phyloP scores from a whole-genome alignment of 2,888 invertebrate species.

The Agriopis aurantiaria region DNA sequence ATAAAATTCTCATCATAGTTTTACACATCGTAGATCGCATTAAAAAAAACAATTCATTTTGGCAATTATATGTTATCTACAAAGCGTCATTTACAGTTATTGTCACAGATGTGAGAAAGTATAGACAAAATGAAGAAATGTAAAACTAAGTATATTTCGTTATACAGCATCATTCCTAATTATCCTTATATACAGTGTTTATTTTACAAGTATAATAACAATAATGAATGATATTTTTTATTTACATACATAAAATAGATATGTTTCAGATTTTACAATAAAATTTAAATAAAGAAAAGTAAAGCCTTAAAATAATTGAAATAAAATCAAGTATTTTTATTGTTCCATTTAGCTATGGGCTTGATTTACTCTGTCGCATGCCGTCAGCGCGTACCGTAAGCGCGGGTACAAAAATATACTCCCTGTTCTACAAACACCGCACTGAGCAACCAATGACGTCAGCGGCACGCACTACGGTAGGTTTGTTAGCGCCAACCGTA shows the following conservation, averaged over 20 bases:
- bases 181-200: conserved; percentile 66
- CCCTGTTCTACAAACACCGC: no score
- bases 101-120: conserved; percentile 84
- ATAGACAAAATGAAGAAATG: conserved; percentile 61
- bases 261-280: conserved; percentile 74
- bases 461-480: no score
- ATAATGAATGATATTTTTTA: conserved; percentile 64
- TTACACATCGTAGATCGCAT: conserved; percentile 34
- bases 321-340: no score
- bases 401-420: no score
- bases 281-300: not conserved
- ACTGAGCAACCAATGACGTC: no score
- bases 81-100: conserved; percentile 85
- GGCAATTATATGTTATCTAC: conserved; percentile 78
- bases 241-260: conserved; percentile 79
- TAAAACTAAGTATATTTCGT: conserved; percentile 51
- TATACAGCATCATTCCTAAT: conserved; percentile 51
- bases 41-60: conserved; percentile 57
- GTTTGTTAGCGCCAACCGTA: no score
- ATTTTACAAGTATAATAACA: conserved; percentile 67
- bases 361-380: no score
- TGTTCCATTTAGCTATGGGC: no score
- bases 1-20: conserved; percentile 23
- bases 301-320: not conserved
- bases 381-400: no score